These are phyloP conservation scores for Vanessa tameamea DNA, from an alignment of 1,140 invertebrate species.

Conservation along the genomic window DNA sequence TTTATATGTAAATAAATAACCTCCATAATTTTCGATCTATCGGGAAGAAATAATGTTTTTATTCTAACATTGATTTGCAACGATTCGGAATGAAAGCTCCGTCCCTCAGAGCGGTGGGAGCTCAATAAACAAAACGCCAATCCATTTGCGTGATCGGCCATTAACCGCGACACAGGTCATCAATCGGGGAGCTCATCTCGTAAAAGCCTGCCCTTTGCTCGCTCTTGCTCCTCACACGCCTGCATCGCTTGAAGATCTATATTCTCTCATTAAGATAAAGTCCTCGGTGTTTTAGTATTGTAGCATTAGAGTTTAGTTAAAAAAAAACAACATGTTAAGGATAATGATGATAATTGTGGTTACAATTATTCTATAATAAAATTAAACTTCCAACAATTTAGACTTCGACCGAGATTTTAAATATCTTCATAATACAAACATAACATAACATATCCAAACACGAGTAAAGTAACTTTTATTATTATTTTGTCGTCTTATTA, in stretches of 20 bases:
- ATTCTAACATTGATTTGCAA: not conserved
- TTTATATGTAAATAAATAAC: too few relatives aligned
- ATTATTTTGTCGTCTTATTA: too few relatives aligned
- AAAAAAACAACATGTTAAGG: too few relatives aligned
- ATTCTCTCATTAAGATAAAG: not conserved
- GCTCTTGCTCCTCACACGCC: not conserved
- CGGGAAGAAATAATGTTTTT: not conserved
- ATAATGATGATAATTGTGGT: too few relatives aligned
- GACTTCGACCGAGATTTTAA: too few relatives aligned
- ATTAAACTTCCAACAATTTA: too few relatives aligned
- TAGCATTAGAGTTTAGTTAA: not conserved
- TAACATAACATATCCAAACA: too few relatives aligned
- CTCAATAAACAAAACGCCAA: constrained; percentile 34
- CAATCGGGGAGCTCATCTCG: constrained; percentile 35
- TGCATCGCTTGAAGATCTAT: not conserved
- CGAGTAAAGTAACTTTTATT: too few relatives aligned
- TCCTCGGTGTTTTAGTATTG: not conserved
- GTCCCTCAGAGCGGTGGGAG: not conserved
- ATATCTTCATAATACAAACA: too few relatives aligned
- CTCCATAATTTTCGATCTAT: too few relatives aligned
- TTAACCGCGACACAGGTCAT: constrained; percentile 21
- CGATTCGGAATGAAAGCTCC: not conserved
- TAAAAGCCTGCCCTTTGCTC: constrained; percentile 26
- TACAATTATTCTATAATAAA: too few relatives aligned
- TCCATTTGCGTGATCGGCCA: constrained; percentile 25